Evolutionary conservation across 53 echinoderm and acorn worm species (phyloP), one percentile per base, ranked within the genome.

Genomic region (Luidia sarsii): DNA sequence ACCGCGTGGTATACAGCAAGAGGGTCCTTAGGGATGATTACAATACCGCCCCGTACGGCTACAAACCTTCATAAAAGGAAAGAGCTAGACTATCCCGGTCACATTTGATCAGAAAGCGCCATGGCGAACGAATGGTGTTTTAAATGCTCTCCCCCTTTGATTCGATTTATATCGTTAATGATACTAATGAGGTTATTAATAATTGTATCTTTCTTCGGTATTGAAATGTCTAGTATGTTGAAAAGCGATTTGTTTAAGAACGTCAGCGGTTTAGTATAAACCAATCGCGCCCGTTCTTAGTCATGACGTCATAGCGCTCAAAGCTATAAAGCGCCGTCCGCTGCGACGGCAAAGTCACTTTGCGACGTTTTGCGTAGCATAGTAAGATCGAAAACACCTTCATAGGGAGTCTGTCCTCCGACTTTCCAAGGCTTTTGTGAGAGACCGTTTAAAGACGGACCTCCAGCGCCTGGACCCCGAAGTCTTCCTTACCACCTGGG

Each of bases 1-100:
- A 92, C 20, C 37, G 89, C 19, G 69, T 92, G 7, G 89, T 89
- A 31, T 90, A 90, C 39, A 80, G 82, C 41, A 92, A 92, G 39
- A 21, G 89, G 4, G 70, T 89, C 20, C 50, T 84, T 0, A 11
- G 64, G 36, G 79, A 68, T 5, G 30, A 91, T 14, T 87, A 57
- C 32, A 82, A 39, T 11, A 91, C 87, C 4, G 61, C 87, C 13
- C 91, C 87, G 0, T 91, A 83, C 46, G 83, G 87, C 7, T 87
- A 62, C 32, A 59, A 59, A 8, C 59, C 25, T 24, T 20, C 7
- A 51, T 51, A 51, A 56, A 56, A 10, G 4, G 10, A 24, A 56
- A 56, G 22, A 4, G 22, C 27, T 20, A 24, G 3, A 24, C 22
- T 56, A 10, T 1, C 3, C 25, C 56, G 25, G 4, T 56, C 25